phyloP scores from a whole-genome alignment of 2,888 invertebrate genomes.

The Nephrotoma flavescens region DNA sequence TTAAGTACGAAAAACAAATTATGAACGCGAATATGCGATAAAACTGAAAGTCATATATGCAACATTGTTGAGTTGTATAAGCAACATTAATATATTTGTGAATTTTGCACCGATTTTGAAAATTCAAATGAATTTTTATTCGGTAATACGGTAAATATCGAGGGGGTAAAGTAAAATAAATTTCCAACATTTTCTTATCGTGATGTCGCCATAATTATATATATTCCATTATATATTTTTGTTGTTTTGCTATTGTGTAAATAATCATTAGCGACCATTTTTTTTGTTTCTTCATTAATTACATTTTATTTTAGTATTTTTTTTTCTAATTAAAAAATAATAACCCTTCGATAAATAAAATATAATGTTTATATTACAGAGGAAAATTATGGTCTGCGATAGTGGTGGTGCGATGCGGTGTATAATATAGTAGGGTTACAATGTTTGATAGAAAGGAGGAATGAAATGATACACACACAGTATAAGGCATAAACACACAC shows the following conservation, averaged over 20 bases:
- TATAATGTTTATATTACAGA: not conserved
- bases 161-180: not conserved
- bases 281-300: conserved; percentile 2
- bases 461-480: not conserved
- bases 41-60: not conserved
- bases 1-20: not conserved
- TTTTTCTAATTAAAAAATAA: conserved; percentile 1
- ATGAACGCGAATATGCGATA: not conserved
- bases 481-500: not conserved
- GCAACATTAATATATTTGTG: not conserved
- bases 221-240: not conserved
- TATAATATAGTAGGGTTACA: not conserved
- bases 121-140: not conserved
- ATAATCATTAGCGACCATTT: conserved; percentile 4
- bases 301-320: not conserved
- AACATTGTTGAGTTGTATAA: not conserved
- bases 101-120: not conserved
- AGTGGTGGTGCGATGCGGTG: too few relatives aligned
- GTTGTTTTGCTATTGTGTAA: not conserved
- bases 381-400: not conserved
- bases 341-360: not conserved
- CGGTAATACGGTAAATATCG: not conserved
- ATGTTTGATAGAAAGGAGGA: not conserved
- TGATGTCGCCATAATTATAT: conserved; percentile 2
- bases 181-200: not conserved